phyloP scores from a whole-genome alignment of 2,797 vertebrate species.

The Mormyrus hasselquistii region DNA sequence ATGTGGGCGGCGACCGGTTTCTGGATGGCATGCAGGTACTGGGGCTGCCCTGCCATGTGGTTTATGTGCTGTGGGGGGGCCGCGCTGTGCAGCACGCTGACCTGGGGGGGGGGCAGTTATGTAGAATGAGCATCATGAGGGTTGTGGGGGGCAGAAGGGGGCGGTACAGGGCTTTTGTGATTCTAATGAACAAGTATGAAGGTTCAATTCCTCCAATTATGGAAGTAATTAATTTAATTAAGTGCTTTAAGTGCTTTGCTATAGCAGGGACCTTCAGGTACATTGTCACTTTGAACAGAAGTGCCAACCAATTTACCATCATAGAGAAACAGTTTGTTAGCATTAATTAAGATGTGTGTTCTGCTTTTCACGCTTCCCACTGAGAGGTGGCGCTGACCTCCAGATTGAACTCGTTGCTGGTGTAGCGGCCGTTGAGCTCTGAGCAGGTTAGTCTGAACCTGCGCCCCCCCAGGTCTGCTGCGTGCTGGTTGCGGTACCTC shows the following conservation, averaged over 20 bases:
- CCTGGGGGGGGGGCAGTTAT: constrained; percentile 50
- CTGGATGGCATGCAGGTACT: constrained; percentile 77
- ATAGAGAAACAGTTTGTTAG: neutral
- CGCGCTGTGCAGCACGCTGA: constrained; percentile 76
- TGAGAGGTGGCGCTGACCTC: constrained; percentile 61
- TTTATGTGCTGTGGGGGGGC: constrained; percentile 67
- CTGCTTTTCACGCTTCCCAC: neutral
- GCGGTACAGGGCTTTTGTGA: neutral
- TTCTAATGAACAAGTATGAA: neutral
- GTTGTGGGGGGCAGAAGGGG: neutral
- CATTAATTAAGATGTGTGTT: neutral
- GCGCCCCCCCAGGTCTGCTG: constrained; percentile 65
- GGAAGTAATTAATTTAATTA: constrained; percentile 13
- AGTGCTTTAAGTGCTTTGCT: neutral
- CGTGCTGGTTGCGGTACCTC: constrained; percentile 80
- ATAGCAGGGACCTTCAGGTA: neutral
- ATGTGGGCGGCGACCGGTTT: constrained; percentile 61
- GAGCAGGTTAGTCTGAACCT: constrained; percentile 90
- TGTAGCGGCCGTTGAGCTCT: constrained; percentile 91
- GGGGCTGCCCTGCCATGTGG: constrained; percentile 73
- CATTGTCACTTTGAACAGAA: neutral
- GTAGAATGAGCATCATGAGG: neutral
- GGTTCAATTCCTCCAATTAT: neutral
- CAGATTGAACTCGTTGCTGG: constrained; percentile 89
- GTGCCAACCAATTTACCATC: neutral